Conservation (phyloP, 2,113 vertebrate species). For the Peromyscus maniculatus region DNA sequence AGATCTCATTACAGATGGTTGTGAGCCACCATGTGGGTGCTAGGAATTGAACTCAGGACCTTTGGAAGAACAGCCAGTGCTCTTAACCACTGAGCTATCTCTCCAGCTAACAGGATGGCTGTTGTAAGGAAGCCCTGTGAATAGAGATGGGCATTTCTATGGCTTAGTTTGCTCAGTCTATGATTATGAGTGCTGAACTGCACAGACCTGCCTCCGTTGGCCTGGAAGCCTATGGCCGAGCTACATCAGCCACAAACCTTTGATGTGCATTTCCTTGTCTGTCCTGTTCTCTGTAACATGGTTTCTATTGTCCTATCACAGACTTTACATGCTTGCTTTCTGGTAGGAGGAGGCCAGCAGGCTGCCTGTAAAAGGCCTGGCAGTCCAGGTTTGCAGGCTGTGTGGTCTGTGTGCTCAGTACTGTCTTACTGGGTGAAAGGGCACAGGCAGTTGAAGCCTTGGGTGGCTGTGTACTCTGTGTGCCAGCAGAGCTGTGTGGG, state of each 20-base stretch:
- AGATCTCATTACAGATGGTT: not conserved
- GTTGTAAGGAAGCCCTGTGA: constrained; percentile 5
- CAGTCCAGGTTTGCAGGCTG: not conserved
- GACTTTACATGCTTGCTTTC: not conserved
- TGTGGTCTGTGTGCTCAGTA: not conserved
- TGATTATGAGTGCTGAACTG: not conserved
- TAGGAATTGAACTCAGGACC: not conserved
- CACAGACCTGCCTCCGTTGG: no score
- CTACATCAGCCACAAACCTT: rapidly evolving
- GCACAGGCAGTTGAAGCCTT: not conserved
- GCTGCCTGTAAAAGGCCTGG: not conserved
- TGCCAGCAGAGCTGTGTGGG: not conserved
- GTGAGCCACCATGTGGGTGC: not conserved
- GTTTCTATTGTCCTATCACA: not conserved
- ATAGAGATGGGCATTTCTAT: not conserved
- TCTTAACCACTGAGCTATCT: not conserved
- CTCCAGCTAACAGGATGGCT: not conserved
- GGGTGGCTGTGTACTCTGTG: not conserved
- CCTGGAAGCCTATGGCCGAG: no score
- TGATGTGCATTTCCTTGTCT: not conserved
- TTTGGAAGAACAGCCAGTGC: not conserved
- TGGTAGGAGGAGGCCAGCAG: not conserved
- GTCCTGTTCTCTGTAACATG: not conserved
- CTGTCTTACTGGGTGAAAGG: not conserved
- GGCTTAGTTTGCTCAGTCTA: not conserved